Base-by-base conservation (phyloP, 1,140 invertebrate genomes). In the Apocrypta bakeri region DNA sequence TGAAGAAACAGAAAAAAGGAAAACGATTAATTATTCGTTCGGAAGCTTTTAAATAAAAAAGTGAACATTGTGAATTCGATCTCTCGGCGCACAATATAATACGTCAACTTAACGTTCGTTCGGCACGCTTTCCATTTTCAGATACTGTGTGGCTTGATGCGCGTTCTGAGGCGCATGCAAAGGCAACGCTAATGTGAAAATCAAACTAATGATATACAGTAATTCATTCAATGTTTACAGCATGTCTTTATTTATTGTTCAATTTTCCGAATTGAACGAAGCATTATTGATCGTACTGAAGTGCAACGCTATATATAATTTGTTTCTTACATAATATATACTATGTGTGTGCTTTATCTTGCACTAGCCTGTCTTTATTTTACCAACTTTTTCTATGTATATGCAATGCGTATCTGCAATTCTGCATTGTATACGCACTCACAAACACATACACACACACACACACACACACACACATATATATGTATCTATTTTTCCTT, bases 1-100 rank as follows among this genome's bases (percentile, higher is more conserved):
- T 92, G 93, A 94, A 92, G 93, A 94, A 94, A 93, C 93, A 92
- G 92, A 92, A 93, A 91, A 90, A 93, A 92, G 88, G 90, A 93
- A 93, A 89, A 93, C 90, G 92, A 90, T 91, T 90, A 92, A 91
- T 92, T 90, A 90, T 89, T 87, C 87, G 88, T 88, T 84, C 17
- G 40, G n/a, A 66, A 61, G 66, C 37, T 83, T 79, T 25, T 79
- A 29, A 69, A 72, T 29, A 72, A 72, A 72, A 25, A 66, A 66
- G 27, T 25, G 27, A 66, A 66, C 63, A 66, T 29, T 66, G 24
- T 66, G 63, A 29, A 66, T 66, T 66, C 24, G 27, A 78, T 77
- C 24, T 77, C 24, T 81, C 56, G 31, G 31, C 72, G 72, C 79
- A 75, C 79, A 81, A 76, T 33, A 82, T 56, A 61, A 64, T 82